A percentile compares a stretch with the other conserved stretches of the same genome.
phyloP scores from a whole-genome alignment of 2,113 vertebrate genomes.

The Rhabdornis inornatus region DNA sequence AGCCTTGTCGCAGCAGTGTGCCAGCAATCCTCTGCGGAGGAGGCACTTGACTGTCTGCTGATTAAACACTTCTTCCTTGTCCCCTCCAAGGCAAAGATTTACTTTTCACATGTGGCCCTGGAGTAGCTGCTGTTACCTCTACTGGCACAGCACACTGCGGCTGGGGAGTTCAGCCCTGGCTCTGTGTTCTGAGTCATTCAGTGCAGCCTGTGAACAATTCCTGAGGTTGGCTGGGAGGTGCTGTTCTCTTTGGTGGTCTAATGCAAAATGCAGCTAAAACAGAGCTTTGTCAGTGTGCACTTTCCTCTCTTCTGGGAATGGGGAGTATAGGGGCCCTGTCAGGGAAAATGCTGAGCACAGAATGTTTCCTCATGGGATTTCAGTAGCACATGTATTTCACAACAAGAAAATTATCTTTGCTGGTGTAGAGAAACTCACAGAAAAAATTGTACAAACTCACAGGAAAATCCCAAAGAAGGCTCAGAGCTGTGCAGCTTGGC shows the following conservation, averaged over 20 bases:
- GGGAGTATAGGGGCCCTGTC: background rate
- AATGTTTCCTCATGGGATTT: background rate
- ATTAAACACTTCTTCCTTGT: slow-evolving; percentile 30
- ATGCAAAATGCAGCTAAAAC: background rate
- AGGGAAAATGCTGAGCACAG: background rate
- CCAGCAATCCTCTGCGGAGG: slow-evolving; percentile 1
- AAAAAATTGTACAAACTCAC: background rate
- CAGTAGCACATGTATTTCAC: background rate
- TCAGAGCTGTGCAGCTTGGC: background rate
- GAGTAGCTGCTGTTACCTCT: background rate
- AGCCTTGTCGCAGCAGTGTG: background rate
- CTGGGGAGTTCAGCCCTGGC: background rate
- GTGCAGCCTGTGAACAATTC: background rate
- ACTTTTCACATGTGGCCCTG: slow-evolving; percentile 15
- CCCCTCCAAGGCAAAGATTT: slow-evolving; percentile 62
- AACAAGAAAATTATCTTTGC: background rate
- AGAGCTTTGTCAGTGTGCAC: background rate
- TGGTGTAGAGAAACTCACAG: background rate
- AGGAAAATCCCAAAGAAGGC: background rate
- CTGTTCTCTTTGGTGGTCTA: background rate
- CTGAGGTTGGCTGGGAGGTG: background rate
- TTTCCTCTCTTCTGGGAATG: background rate
- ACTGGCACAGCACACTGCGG: accelerated
- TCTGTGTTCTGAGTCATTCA: background rate
- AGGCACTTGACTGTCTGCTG: slow-evolving; percentile 34